Percentiles rank a stretch among this genome's conserved stretches.
phyloP scores from a whole-genome alignment of 1,140 invertebrate species.

The Arion vulgaris region DNA sequence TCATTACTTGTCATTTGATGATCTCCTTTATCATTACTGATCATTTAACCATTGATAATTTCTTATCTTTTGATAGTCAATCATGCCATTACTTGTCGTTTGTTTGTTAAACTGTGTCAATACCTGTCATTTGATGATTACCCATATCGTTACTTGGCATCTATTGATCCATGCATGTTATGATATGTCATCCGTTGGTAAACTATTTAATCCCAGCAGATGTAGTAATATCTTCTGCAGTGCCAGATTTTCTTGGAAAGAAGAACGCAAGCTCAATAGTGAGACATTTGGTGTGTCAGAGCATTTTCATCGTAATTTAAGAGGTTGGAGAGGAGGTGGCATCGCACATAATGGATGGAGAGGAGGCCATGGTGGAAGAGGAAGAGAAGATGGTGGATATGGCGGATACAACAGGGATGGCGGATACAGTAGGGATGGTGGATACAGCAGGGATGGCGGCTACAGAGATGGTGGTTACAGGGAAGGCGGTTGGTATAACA shows the following conservation, averaged over 20 bases:
- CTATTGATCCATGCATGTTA: conserved; percentile 53
- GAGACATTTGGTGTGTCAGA: conserved; percentile 96
- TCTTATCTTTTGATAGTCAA: too few species aligned
- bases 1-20: too few species aligned
- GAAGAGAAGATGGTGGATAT: conserved; percentile 47
- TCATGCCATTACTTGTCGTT: too few species aligned
- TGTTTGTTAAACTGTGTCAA: too few species aligned
- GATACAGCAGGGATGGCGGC: conserved; percentile 19
- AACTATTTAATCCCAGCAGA: conserved; percentile 86
- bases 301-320: conserved; percentile 59
- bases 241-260: conserved; percentile 90
- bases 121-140: too few species aligned
- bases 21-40: too few species aligned
- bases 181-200: conserved; percentile 89
- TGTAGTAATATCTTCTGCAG: conserved; percentile 65
- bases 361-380: conserved; percentile 70
- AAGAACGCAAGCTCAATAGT: conserved; percentile 95
- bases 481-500: background rate
- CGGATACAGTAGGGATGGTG: conserved; percentile 38
- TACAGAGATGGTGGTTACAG: background rate
- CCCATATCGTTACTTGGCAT: background rate
- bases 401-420: conserved; percentile 20
- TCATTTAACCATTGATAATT: too few species aligned
- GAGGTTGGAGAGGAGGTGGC: conserved; percentile 61
- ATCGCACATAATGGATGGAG: conserved; percentile 65